Percentiles rank a stretch among this genome's conserved stretches.
These are phyloP conservation scores for Clarias pachynema DNA, from an alignment of 2,797 vertebrate species.

Conservation along the genomic window DNA sequence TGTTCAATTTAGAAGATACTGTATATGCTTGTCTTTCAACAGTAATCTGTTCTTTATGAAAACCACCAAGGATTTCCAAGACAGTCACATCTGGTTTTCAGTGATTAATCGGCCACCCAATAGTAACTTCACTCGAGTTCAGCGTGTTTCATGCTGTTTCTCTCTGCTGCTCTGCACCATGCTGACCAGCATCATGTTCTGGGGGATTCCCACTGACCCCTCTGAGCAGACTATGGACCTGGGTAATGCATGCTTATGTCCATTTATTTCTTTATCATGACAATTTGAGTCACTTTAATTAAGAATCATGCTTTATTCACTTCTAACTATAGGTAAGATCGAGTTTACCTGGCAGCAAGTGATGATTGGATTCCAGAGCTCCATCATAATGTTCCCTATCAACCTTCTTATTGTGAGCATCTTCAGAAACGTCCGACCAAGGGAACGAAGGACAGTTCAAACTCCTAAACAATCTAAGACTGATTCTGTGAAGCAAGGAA, in stretches of 20 bases:
- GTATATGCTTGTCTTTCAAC: slow-evolving; percentile 9
- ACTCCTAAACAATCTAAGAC: slow-evolving; percentile 56
- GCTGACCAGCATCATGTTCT: slow-evolving; percentile 97
- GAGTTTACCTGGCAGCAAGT: slow-evolving; percentile 97
- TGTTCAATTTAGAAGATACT: too few species aligned
- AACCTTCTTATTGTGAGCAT: slow-evolving; percentile 95
- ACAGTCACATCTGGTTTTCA: slow-evolving; percentile 94
- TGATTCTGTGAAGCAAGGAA: slow-evolving; percentile 69
- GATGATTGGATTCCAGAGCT: slow-evolving; percentile 93
- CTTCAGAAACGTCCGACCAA: slow-evolving; percentile 84
- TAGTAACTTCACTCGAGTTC: slow-evolving; percentile 89
- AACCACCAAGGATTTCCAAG: slow-evolving; percentile 89
- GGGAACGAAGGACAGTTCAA: slow-evolving; percentile 60
- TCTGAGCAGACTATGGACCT: slow-evolving; percentile 96
- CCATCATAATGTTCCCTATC: slow-evolving; percentile 94
- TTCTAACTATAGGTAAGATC: slow-evolving; percentile 81
- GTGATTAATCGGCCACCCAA: slow-evolving; percentile 85
- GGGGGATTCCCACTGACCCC: slow-evolving; percentile 91
- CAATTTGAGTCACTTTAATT: background rate
- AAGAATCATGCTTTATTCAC: background rate
- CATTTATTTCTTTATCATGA: background rate
- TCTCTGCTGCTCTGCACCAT: slow-evolving; percentile 94
- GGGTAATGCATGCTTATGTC: slow-evolving; percentile 72
- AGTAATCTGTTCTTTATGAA: slow-evolving; percentile 95
- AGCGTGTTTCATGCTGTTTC: slow-evolving; percentile 93